Percentiles rank a stretch among this genome's conserved stretches.
Conservation (phyloP, 2,113 vertebrate genomes). For the Alethe castanea region DNA sequence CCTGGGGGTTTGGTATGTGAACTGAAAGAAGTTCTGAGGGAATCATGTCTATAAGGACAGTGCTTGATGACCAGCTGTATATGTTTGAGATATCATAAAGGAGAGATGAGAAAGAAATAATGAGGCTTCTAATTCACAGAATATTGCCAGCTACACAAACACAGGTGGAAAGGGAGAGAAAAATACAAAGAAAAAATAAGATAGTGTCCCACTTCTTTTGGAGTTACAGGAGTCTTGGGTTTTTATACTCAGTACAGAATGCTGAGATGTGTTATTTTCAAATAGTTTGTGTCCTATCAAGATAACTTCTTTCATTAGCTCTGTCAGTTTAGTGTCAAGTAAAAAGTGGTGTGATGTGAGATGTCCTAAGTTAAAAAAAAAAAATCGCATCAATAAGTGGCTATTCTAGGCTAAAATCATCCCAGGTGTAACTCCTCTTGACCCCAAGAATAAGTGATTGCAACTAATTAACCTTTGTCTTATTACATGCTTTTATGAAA, state of each 20-base stretch:
- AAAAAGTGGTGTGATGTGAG: not conserved
- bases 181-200: not conserved
- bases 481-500: not conserved
- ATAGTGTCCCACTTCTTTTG: not conserved
- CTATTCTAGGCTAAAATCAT: constrained; percentile 8
- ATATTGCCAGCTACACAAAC: not conserved
- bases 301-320: not conserved
- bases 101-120: not conserved
- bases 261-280: not conserved
- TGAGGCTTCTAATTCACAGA: not conserved
- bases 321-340: not conserved
- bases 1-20: not conserved
- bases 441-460: constrained; percentile 10
- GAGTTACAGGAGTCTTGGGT: not conserved
- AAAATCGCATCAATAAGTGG: not conserved
- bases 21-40: not conserved
- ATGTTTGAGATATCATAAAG: not conserved
- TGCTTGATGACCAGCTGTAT: not conserved
- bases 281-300: not conserved
- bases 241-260: not conserved
- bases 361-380: not conserved
- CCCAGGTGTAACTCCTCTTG: constrained; percentile 17
- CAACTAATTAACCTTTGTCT: constrained; percentile 47
- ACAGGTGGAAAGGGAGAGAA: not conserved
- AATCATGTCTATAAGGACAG: not conserved